Percentiles rank a stretch among this genome's conserved stretches.
Evolutionary conservation across 2,797 vertebrate genomes (phyloP).

Genomic region (Setipinna tenuifilis): DNA sequence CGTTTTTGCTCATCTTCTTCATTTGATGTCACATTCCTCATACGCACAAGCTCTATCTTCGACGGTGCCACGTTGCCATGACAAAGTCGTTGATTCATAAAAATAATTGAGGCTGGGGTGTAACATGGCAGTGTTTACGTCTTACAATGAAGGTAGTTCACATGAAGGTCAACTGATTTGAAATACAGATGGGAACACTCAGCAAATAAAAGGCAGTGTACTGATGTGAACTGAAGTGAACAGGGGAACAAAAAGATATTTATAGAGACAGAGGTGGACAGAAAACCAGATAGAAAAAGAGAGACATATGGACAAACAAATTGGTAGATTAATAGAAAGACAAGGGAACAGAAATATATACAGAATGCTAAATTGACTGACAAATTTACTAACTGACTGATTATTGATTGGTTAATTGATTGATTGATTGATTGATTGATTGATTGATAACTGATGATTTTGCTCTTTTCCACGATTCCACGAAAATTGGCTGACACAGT

Average conservation of each 20-base stretch:
- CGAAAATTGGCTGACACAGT: background rate
- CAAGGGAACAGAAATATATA: background rate
- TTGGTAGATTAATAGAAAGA: background rate
- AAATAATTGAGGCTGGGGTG: constrained; percentile 2
- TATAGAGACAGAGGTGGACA: background rate
- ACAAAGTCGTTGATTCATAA: constrained; percentile 9
- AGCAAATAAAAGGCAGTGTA: background rate
- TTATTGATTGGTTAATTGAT: no score
- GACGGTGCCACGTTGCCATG: background rate
- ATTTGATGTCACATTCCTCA: background rate
- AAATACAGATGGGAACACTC: background rate
- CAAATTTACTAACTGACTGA: no score
- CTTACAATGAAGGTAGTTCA: constrained; percentile 16
- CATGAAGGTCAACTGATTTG: background rate
- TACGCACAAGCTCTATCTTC: background rate
- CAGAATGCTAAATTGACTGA: background rate
- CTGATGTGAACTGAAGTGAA: background rate
- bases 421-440: background rate
- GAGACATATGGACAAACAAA: background rate
- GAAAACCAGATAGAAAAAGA: background rate
- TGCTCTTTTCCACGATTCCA: no score
- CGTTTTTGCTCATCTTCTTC: background rate
- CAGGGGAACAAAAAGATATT: background rate
- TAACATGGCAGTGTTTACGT: background rate
- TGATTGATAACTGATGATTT: background rate